Evolutionary conservation across 2,888 invertebrate genomes (phyloP).

Genomic region (Agrotis ipsilon): DNA sequence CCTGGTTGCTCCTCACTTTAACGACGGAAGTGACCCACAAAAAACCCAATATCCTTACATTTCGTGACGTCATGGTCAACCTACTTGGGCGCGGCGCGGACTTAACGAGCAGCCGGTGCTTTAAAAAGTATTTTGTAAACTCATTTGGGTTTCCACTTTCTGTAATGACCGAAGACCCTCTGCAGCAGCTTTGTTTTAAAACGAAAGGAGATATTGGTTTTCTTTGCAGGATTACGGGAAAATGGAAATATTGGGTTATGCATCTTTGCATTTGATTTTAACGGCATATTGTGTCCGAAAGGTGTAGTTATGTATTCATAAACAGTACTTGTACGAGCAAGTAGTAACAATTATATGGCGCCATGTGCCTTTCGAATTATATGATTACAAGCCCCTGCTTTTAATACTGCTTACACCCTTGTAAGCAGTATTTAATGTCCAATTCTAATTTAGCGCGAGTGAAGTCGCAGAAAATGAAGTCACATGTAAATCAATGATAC

Average conservation of each 20-base stretch:
- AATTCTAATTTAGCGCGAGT: too few species aligned
- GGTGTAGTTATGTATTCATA: too few species aligned
- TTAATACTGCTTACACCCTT: too few species aligned
- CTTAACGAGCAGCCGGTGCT: constrained; percentile 50
- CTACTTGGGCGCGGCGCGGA: constrained; percentile 9
- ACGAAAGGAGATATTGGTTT: constrained; percentile 8
- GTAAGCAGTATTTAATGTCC: too few species aligned
- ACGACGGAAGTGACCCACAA: constrained; percentile 37
- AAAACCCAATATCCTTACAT: constrained; percentile 30
- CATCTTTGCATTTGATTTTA: not conserved
- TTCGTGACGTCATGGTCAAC: constrained; percentile 36
- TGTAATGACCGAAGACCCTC: constrained; percentile 26
- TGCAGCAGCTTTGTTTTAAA: constrained; percentile 11
- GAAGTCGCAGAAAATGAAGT: too few species aligned
- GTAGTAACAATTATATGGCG: too few species aligned
- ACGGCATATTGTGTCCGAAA: too few species aligned
- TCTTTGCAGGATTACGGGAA: not conserved
- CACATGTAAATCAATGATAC: too few species aligned
- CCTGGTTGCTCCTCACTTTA: constrained; percentile 14
- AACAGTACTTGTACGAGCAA: too few species aligned
- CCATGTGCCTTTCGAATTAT: too few species aligned
- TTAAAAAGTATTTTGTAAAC: constrained; percentile 63
- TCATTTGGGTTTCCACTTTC: constrained; percentile 48
- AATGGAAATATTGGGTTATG: not conserved
- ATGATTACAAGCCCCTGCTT: too few species aligned